Evolutionary conservation across 2,888 invertebrate genomes (phyloP), one percentile per base, ranked within the genome.

Genomic region (Acleris holmiana): DNA sequence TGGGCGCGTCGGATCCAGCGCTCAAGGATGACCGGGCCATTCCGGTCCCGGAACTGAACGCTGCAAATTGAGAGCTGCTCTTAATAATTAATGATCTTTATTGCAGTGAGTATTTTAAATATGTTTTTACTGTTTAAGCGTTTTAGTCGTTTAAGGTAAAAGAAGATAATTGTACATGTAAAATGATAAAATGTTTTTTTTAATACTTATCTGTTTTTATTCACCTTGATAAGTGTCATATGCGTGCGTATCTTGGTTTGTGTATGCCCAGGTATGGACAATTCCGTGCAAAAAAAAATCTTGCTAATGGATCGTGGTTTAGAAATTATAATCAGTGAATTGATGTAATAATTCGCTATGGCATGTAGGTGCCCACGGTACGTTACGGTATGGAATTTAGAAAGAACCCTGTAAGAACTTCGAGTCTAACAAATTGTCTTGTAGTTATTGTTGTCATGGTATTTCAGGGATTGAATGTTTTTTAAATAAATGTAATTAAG

Each of bases 31-130:
- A 65, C 65, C 60, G 65, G 65, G 58, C 65, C 65, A 60, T 65
- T 65, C 59, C 60, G 55, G 65, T 60, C 65, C 65, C 65, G 65
- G 65, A 65, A 65, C 60, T 44, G 58, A 48, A 17, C 55, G 15
- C 53, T 40, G 46, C 59, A 59, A 56, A 62, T 54, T 47, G 46
- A 57, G 49, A 53, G 49, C 60, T 65, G 60, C 59, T 65, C 60
- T 65, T 65, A 65, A 65, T 65, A 65, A 65, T 65, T 65, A 65
- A 65, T 65, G 65, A 60, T 65, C 59, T 60, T 65, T 60, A 65
- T 60, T 55, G 60, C 46, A 60, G 41, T 55, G 59, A 49, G 59
- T 54, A 19, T 54, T 60, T 55, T 55, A 40, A 54, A 65, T 46
- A 59, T 44, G 51, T 19, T 35, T 58, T 17, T 58, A 25, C 25